Base-by-base conservation (phyloP, 2,797 vertebrate species). In the Acomys russatus region DNA sequence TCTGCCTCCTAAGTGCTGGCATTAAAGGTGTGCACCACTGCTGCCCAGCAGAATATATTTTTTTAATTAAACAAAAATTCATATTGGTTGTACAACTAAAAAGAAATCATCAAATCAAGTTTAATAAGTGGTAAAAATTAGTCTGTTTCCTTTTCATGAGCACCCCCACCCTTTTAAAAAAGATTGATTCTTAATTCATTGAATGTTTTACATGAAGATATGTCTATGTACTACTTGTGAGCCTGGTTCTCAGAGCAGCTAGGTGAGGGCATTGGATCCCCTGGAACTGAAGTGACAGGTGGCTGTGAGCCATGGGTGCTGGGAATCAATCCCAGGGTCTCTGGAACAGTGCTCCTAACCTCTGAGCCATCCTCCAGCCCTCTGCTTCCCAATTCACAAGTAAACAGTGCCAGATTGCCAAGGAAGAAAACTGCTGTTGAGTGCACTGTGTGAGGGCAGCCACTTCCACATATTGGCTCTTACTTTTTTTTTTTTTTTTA, bases 91-190 rank as follows among this genome's bases (percentile, higher is more conserved):
- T 88, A 91, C 80, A 63, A 90, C 38, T 86, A 77, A 80, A 78
- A 96, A n/a, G 44, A 79, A 77, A 49, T 94, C 83, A 66, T 71
- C 44, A 82, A 88, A 76, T 88, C 64, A 33, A n/a, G 14, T 88
- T 49, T 49, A 87, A 2, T 82, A 94, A 90, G 61, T 63, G 77
- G 22, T 38, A 6, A 93, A 77, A 56, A 33, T 38, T 22, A 56
- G 33, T 64, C 20, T 38, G 17, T 30, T 70, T 56, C 33, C 51
- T 38, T 94, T 61, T 54, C 6, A 73, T 78, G 30, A 70, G 79
- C 51, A n/a, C 15, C 6, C 54, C 30, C 2, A 20, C 6, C 10
- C 15, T 63, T 82, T 63, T 1, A 44, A 83, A 70, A 71, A 64
- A 30, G n/a, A 63, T 38, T 66, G 44, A 30, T 64, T 84, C 64